phyloP scores from a whole-genome alignment of 2,113 vertebrate genomes.

The Zosterops lateralis region DNA sequence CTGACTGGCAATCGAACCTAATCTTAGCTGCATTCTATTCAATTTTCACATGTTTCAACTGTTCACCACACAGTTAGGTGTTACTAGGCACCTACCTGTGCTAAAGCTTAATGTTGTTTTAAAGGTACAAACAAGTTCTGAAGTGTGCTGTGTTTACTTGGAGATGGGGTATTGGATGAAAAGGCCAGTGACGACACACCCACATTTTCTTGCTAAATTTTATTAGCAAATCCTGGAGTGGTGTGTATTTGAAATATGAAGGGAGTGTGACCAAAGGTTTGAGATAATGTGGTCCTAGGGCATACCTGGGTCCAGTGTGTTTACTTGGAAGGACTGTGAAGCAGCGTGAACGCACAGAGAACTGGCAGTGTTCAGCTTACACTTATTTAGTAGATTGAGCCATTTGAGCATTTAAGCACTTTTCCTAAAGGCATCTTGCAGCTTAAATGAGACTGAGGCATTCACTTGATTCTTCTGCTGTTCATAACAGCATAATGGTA shows the following conservation, averaged over 20 bases:
- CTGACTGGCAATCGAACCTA: background rate
- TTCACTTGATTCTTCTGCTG: conserved; percentile 28
- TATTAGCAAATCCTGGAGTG: conserved; percentile 55
- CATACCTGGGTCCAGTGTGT: background rate
- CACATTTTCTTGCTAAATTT: conserved; percentile 60
- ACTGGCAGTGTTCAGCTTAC: conserved; percentile 13
- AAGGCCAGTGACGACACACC: background rate
- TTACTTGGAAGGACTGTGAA: conserved; percentile 33
- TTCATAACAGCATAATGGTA: conserved; percentile 43
- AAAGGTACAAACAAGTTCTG: background rate
- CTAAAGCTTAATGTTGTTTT: background rate
- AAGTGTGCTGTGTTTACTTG: background rate
- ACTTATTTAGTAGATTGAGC: conserved; percentile 16
- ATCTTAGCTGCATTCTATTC: background rate
- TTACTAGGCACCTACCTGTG: background rate
- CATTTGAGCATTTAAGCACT: conserved; percentile 46
- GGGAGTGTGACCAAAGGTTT: conserved; percentile 27
- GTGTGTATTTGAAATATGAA: conserved; percentile 16
- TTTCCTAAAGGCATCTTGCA: conserved; percentile 36
- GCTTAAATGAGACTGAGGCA: conserved; percentile 22
- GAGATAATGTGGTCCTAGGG: background rate
- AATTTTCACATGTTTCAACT: background rate
- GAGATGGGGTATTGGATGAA: background rate
- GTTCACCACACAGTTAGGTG: background rate
- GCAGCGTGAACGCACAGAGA: conserved; percentile 16